phyloP scores from a whole-genome alignment of 1,140 invertebrate genomes.

The Limonius californicus region DNA sequence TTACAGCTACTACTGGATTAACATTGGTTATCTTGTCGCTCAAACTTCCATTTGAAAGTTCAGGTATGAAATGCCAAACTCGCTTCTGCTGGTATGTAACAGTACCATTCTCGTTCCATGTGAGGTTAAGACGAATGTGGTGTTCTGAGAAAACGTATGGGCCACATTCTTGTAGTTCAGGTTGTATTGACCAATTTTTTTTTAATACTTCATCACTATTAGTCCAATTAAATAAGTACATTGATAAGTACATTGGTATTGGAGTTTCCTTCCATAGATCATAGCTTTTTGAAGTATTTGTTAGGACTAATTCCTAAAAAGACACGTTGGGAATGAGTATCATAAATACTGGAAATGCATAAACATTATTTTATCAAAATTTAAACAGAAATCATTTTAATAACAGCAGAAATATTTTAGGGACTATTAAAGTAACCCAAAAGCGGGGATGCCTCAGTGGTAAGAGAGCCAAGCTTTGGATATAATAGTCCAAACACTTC shows the following conservation, averaged over 20 bases:
- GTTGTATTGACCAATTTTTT: constrained; percentile 52
- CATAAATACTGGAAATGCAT: no score
- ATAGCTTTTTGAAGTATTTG: constrained; percentile 57
- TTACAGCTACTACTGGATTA: constrained; percentile 75
- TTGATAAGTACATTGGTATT: constrained; percentile 72
- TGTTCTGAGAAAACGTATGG: constrained; percentile 61
- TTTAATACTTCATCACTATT: constrained; percentile 62
- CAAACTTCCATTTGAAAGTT: constrained; percentile 67
- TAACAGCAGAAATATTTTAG: no score
- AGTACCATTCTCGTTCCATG: constrained; percentile 74
- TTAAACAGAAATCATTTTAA: no score
- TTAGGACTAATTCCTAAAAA: constrained; percentile 62
- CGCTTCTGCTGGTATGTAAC: constrained; percentile 74
- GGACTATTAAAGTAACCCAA: no score
- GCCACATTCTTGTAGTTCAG: constrained; percentile 62
- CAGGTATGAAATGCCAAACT: constrained; percentile 68
- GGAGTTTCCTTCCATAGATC: constrained; percentile 69
- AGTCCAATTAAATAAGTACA: constrained; percentile 82
- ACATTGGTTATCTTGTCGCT: constrained; percentile 70
- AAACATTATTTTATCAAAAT: no score
- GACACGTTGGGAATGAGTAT: no score
- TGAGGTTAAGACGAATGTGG: constrained; percentile 59
- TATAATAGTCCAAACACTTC: no score
- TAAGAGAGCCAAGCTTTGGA: no score
- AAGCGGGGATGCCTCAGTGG: no score